Percentiles rank a stretch among this genome's conserved stretches.
Evolutionary conservation across 1,140 invertebrate genomes (phyloP).

Genomic region (Prorops nasuta): DNA sequence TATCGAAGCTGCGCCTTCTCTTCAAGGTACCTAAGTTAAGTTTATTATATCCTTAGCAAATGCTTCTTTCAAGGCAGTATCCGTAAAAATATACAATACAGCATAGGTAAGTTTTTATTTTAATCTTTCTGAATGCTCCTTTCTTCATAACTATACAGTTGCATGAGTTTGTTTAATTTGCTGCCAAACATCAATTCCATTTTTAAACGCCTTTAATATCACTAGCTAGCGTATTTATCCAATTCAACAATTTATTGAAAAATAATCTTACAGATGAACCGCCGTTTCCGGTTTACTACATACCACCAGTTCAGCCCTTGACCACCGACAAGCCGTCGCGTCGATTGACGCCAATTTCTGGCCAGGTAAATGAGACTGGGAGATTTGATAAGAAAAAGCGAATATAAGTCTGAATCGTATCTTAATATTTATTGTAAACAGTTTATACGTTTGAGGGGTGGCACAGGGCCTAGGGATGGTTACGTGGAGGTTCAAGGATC

Average conservation of each 20-base stretch:
- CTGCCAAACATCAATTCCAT: no score
- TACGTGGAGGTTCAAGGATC: constrained; percentile 58
- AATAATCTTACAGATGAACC: constrained; percentile 44
- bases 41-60: neutral
- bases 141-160: no score
- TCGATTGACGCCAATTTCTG: constrained; percentile 39
- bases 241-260: no score
- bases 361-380: constrained; percentile 40
- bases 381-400: constrained; percentile 4
- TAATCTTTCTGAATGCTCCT: no score
- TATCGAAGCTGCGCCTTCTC: constrained; percentile 27
- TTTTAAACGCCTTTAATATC: no score
- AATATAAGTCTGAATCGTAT: constrained; percentile 8
- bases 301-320: constrained; percentile 36
- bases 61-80: no score
- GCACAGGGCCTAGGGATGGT: constrained; percentile 54
- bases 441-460: constrained; percentile 56
- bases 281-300: constrained; percentile 43
- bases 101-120: neutral
- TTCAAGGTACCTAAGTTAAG: constrained; percentile 28
- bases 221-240: no score
- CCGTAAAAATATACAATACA: no score
- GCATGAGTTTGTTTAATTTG: no score
- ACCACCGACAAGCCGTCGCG: constrained; percentile 15
- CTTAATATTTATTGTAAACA: constrained; percentile 31